Evolutionary conservation across 92 coral and sea anemone species (phyloP).

Genomic region (Palythoa heliodiscus): DNA sequence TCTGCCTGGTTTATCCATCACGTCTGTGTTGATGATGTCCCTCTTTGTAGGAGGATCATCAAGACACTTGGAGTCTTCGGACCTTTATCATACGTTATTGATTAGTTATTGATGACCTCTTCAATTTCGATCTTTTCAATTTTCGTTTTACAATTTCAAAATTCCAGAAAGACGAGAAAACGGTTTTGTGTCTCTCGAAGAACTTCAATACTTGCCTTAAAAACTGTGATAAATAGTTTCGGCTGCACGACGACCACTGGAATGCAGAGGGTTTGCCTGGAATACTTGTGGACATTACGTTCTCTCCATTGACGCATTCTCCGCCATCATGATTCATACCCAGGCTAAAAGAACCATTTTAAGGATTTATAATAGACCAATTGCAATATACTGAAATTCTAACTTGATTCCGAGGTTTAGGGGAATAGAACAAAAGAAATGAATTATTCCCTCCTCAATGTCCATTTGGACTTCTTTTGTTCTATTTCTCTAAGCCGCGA

Average conservation of each 20-base stretch:
- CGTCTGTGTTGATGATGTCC: constrained; percentile 68
- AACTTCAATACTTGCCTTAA: constrained; percentile 60
- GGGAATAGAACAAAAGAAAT: too few species aligned
- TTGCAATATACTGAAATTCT: too few species aligned
- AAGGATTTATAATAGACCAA: neutral
- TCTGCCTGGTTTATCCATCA: constrained; percentile 83
- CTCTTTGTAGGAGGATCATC: constrained; percentile 91
- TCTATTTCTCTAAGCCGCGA: too few species aligned
- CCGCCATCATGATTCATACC: constrained; percentile 95
- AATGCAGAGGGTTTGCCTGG: constrained; percentile 85
- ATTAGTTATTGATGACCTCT: neutral
- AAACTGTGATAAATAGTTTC: constrained; percentile 86
- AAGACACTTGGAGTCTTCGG: constrained; percentile 89
- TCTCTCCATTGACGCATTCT: constrained; percentile 79
- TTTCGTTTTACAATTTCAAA: neutral
- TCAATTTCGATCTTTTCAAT: neutral
- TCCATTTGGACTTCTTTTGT: too few species aligned
- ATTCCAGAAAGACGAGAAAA: neutral
- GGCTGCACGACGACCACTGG: constrained; percentile 94
- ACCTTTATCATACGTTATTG: constrained; percentile 36
- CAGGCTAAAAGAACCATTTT: constrained; percentile 59
- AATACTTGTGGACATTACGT: constrained; percentile 84
- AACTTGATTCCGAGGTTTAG: too few species aligned
- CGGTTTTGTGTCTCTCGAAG: neutral
- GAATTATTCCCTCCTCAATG: too few species aligned